Percentiles rank a stretch among this genome's conserved stretches.
Evolutionary conservation across 2,113 vertebrate genomes (phyloP).

Genomic region (Carassius carassius): DNA sequence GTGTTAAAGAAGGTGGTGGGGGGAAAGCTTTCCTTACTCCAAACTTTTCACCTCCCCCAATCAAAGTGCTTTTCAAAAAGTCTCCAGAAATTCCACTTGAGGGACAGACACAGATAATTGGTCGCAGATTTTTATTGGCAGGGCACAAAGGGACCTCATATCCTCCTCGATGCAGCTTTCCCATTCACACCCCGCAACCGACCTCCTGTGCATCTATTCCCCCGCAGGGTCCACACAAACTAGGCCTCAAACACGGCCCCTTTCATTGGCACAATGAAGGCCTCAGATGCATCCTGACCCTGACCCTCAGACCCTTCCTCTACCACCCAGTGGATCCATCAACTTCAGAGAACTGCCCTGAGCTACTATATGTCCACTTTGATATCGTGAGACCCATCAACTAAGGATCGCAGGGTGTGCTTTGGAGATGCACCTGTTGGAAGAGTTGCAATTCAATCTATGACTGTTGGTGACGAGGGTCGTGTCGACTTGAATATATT

Average conservation of each 20-base stretch:
- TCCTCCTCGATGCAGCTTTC: slow-evolving; percentile 77
- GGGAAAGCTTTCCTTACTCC: slow-evolving; percentile 10
- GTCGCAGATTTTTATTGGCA: slow-evolving; percentile 79
- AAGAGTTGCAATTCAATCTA: slow-evolving; percentile 40
- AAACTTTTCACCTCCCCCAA: slow-evolving; percentile 48
- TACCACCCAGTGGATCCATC: slow-evolving; percentile 58
- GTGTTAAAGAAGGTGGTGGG: neutral
- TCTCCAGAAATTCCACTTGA: slow-evolving; percentile 68
- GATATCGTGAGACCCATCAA: slow-evolving; percentile 64
- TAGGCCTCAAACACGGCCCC: slow-evolving; percentile 61
- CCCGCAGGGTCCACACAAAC: slow-evolving; percentile 36
- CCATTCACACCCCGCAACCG: slow-evolving; percentile 53
- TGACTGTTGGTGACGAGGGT: slow-evolving; percentile 43
- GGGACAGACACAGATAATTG: slow-evolving; percentile 80
- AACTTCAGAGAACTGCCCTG: slow-evolving; percentile 64
- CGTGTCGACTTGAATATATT: slow-evolving; percentile 40
- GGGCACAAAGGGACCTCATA: slow-evolving; percentile 78
- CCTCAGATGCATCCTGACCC: slow-evolving; percentile 68
- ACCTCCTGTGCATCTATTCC: slow-evolving; percentile 60
- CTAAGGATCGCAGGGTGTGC: slow-evolving; percentile 58
- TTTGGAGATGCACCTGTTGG: slow-evolving; percentile 65
- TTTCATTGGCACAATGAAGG: slow-evolving; percentile 68
- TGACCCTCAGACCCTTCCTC: slow-evolving; percentile 60
- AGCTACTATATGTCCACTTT: slow-evolving; percentile 64
- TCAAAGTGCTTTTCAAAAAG: slow-evolving; percentile 50